Percentiles rank a stretch among this genome's conserved stretches.
phyloP scores from a whole-genome alignment of 2,113 vertebrate genomes.

The Indri indri region DNA sequence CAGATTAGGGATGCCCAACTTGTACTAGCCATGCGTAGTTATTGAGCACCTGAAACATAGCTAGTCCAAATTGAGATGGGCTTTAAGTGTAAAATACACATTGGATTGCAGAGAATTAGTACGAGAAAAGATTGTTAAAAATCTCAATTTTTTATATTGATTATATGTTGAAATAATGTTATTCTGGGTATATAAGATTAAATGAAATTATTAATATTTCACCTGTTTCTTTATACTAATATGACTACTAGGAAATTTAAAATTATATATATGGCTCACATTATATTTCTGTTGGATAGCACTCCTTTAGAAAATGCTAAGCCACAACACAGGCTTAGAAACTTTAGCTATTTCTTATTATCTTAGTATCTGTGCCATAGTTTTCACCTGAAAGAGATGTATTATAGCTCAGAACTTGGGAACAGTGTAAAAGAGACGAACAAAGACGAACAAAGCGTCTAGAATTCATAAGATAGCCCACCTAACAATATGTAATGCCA shows the following conservation, averaged over 20 bases:
- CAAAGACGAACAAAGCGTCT: background rate
- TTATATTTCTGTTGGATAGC: background rate
- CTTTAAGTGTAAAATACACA: background rate
- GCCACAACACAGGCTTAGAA: background rate
- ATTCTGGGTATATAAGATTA: background rate
- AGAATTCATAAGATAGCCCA: background rate
- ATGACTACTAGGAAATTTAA: constrained; percentile 2
- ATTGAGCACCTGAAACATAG: background rate
- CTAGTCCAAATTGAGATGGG: background rate
- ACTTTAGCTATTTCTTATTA: background rate
- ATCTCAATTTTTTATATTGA: background rate
- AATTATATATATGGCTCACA: background rate
- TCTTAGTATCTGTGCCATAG: background rate
- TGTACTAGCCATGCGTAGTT: background rate
- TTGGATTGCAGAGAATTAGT: background rate
- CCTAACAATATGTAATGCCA: background rate
- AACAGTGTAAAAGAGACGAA: background rate
- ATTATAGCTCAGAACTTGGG: background rate
- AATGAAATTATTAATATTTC: background rate
- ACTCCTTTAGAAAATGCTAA: background rate
- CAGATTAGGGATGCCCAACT: background rate
- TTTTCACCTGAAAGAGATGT: background rate
- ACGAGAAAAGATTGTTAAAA: background rate
- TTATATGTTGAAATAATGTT: background rate
- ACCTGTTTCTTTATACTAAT: background rate